Percentiles rank a stretch among this genome's conserved stretches.
These are phyloP conservation scores for Phrynocephalus versicolor DNA, from an alignment of 2,113 vertebrate species.

Conservation along the genomic window DNA sequence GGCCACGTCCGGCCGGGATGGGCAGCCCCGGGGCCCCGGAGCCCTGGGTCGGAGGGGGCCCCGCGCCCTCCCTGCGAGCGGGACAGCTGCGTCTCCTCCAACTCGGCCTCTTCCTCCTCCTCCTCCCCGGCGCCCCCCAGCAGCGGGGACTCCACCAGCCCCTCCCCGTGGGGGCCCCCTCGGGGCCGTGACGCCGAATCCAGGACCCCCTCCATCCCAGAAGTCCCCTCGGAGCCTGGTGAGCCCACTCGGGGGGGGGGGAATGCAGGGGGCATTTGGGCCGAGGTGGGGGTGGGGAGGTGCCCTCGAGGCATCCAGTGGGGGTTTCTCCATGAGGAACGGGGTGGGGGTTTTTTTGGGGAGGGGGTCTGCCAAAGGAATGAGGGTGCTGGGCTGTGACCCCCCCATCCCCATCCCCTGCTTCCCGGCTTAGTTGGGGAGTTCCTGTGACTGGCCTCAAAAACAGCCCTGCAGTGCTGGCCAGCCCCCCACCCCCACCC, in stretches of 20 bases:
- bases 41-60: slow-evolving; percentile 56
- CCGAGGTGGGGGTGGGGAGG: neutral
- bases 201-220: neutral
- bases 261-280: no score
- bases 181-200: slow-evolving; percentile 50
- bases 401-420: no score
- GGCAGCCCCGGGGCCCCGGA: slow-evolving; percentile 24
- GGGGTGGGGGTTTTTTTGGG: no score
- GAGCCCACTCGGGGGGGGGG: slow-evolving; percentile 16
- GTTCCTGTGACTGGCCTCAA: no score
- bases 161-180: slow-evolving; percentile 66
- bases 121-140: slow-evolving; percentile 49
- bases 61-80: neutral
- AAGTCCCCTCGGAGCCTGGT: slow-evolving; percentile 50
- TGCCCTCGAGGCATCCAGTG: no score
- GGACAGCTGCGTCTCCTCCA: slow-evolving; percentile 45
- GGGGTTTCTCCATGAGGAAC: no score
- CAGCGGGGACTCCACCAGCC: slow-evolving; percentile 52
- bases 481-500: no score
- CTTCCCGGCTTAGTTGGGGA: no score
- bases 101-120: slow-evolving; percentile 34
- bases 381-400: no score
- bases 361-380: no score
- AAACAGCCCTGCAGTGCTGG: no score
- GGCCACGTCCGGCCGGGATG: slow-evolving; percentile 19